Percentiles rank a stretch among this genome's conserved stretches.
Evolutionary conservation across 2,888 invertebrate species (phyloP).

Genomic region (Mesochorus sp.): DNA sequence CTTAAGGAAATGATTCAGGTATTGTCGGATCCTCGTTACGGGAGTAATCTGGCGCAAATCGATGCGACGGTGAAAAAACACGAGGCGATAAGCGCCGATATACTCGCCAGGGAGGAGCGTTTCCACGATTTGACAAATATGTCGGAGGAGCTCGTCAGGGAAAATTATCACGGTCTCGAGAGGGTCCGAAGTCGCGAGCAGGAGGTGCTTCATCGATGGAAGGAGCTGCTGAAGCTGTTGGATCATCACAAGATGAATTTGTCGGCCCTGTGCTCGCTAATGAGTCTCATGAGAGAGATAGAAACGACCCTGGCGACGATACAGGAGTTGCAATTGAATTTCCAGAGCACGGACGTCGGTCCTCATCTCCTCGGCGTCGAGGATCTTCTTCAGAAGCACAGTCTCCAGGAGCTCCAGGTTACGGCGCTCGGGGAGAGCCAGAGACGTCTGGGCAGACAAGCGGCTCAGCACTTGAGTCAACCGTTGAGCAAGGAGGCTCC

Average conservation of each 20-base stretch:
- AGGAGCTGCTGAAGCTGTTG: constrained; percentile 91
- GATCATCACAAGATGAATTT: constrained; percentile 92
- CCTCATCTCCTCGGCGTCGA: constrained; percentile 97
- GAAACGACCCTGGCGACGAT: constrained; percentile 94
- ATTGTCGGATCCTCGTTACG: constrained; percentile 94
- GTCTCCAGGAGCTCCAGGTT: constrained; percentile 92
- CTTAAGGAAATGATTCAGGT: constrained; percentile 99
- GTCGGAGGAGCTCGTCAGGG: constrained; percentile 95
- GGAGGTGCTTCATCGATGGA: constrained; percentile 94
- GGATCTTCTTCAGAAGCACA: constrained; percentile 96
- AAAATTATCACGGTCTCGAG: constrained; percentile 95
- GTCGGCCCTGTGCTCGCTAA: constrained; percentile 91
- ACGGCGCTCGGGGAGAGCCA: constrained; percentile 94
- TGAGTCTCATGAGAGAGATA: constrained; percentile 95
- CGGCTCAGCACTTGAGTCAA: constrained; percentile 75
- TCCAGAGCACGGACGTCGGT: constrained; percentile 94
- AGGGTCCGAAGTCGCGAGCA: constrained; percentile 88
- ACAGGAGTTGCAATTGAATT: constrained; percentile 89
- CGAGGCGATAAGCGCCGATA: constrained; percentile 98
- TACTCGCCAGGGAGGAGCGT: constrained; percentile 95
- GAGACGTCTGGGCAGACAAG: constrained; percentile 89
- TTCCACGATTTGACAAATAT: constrained; percentile 96
- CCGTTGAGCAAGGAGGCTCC: constrained; percentile 79
- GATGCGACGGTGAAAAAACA: constrained; percentile 99
- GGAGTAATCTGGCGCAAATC: constrained; percentile 94